A percentile compares a stretch with the other conserved stretches of the same genome.
phyloP scores from a whole-genome alignment of 37 sponge, comb jelly and placozoan species.

The Spongia lamella region DNA sequence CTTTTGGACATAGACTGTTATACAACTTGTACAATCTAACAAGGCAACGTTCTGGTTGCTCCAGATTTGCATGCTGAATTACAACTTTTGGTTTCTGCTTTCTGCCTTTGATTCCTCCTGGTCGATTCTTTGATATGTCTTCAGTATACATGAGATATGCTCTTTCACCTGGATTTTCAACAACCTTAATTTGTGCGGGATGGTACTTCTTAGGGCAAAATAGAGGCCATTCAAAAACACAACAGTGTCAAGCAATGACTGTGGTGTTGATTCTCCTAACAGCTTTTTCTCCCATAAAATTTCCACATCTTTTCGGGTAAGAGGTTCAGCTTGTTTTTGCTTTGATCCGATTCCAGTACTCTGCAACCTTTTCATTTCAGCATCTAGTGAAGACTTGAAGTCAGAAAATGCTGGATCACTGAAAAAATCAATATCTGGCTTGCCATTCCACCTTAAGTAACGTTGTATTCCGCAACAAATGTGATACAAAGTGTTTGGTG shows the following conservation, averaged over 20 bases:
- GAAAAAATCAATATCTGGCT: constrained; percentile 22
- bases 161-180: constrained; percentile 22
- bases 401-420: constrained; percentile 25
- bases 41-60: constrained; percentile 11
- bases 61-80: constrained; percentile 1
- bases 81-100: constrained; percentile 26
- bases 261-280: constrained; percentile 13
- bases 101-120: constrained; percentile 41
- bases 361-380: constrained; percentile 51
- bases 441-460: not conserved
- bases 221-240: constrained; percentile 42
- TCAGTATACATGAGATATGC: constrained; percentile 29
- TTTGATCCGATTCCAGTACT: constrained; percentile 10
- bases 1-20: constrained; percentile 1
- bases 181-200: constrained; percentile 28
- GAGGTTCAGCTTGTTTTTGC: constrained; percentile 20
- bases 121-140: constrained; percentile 41
- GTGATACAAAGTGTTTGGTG: no score
- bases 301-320: constrained; percentile 24
- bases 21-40: constrained; percentile 26
- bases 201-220: constrained; percentile 39
- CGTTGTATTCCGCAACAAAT: constrained; percentile 8
- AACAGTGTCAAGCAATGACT: constrained; percentile 27
- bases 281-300: constrained; percentile 32
- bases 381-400: constrained; percentile 23